These are phyloP conservation scores for Psittacara wagleri DNA, from an alignment of 2,113 vertebrate species.

Conservation along the genomic window DNA sequence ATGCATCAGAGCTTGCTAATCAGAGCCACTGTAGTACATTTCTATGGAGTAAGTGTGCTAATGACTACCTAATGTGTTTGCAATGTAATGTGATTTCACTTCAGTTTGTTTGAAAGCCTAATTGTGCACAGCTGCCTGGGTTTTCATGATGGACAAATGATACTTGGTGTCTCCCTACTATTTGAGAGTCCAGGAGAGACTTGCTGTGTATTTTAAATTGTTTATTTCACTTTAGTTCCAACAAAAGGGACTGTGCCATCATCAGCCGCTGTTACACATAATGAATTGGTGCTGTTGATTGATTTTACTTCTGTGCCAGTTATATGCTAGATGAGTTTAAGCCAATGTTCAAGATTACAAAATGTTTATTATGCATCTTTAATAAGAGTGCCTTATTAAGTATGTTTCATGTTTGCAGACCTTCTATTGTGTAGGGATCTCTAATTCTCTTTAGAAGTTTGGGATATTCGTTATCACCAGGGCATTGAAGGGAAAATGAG, in stretches of 20 bases:
- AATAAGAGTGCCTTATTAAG: background rate
- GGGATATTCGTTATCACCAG: accelerated
- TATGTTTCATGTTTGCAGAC: background rate
- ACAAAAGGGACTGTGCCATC: background rate
- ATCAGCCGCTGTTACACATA: background rate
- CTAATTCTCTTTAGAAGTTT: background rate
- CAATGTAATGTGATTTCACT: slow-evolving; percentile 32
- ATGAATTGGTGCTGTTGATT: background rate
- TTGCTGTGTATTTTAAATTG: background rate
- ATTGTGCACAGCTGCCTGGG: slow-evolving; percentile 46
- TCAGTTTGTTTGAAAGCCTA: slow-evolving; percentile 21
- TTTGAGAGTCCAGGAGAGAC: background rate
- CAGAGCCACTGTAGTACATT: slow-evolving; percentile 19
- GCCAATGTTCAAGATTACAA: background rate
- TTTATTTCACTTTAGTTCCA: background rate
- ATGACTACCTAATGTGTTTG: slow-evolving; percentile 58
- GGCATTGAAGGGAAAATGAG: background rate
- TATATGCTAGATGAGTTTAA: background rate
- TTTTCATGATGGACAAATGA: slow-evolving; percentile 28
- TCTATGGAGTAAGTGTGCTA: slow-evolving; percentile 25
- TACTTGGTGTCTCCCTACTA: background rate
- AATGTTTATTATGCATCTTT: background rate
- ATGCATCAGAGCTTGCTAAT: slow-evolving; percentile 22
- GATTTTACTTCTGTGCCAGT: background rate
- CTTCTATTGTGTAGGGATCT: background rate